Conservation (phyloP, 2,113 vertebrate species). For the Azemiops feae region DNA sequence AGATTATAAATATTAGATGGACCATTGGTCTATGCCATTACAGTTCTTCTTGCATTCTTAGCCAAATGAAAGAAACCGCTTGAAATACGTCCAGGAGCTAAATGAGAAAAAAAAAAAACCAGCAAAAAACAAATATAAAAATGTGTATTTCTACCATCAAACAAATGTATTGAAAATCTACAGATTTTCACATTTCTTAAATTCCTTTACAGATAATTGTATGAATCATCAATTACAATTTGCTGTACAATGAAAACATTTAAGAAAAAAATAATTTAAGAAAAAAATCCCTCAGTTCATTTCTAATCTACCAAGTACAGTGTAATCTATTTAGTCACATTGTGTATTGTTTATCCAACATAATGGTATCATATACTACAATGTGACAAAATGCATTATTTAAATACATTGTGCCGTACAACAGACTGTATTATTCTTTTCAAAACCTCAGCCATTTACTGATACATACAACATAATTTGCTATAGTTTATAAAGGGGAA, state of each 20-base stretch:
- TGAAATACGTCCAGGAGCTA: conserved; percentile 22
- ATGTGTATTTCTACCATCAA: not conserved
- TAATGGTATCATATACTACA: not conserved
- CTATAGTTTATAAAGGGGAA: not conserved
- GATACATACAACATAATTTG: not conserved
- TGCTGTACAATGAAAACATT: not conserved
- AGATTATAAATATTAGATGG: not conserved
- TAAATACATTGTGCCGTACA: not conserved
- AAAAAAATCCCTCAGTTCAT: not conserved
- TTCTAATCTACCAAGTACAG: conserved; percentile 24
- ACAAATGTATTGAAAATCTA: conserved; percentile 47
- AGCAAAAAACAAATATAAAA: not conserved
- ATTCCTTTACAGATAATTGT: conserved; percentile 37
- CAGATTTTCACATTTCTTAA: conserved; percentile 50
- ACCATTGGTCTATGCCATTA: not conserved
- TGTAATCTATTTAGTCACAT: conserved; percentile 15
- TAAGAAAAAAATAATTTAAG: conserved; percentile 34
- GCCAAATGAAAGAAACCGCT: not conserved
- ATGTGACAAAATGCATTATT: not conserved
- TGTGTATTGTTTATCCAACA: not conserved
- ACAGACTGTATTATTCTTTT: rapidly evolving
- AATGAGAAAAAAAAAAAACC: conserved; percentile 14
- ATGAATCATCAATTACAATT: conserved; percentile 36
- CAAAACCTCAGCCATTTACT: not conserved
- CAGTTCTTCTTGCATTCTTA: not conserved